These are phyloP conservation scores for Rhynchophorus ferrugineus DNA, from an alignment of 1,140 invertebrate genomes.

Conservation along the genomic window DNA sequence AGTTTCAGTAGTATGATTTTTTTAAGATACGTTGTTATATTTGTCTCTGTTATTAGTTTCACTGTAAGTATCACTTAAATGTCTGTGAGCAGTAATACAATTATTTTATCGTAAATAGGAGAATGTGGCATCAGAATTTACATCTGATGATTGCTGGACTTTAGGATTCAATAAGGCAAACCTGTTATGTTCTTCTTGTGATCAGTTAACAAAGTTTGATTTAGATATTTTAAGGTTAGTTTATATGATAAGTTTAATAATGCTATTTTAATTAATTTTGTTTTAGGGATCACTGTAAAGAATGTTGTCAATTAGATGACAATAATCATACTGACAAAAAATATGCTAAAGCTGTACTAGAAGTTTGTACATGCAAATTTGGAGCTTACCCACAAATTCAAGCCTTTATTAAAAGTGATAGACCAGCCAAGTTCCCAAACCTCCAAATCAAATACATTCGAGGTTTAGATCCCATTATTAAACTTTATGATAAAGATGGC, in stretches of 20 bases:
- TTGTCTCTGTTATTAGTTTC: background rate
- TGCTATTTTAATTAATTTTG: constrained; percentile 7
- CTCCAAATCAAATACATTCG: constrained; percentile 82
- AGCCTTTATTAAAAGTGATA: constrained; percentile 88
- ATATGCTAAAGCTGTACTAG: constrained; percentile 79
- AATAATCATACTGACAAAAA: constrained; percentile 54
- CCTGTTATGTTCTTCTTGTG: constrained; percentile 81
- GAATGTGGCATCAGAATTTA: constrained; percentile 47
- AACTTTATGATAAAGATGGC: constrained; percentile 74
- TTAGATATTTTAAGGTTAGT: constrained; percentile 55
- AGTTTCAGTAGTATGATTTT: too few species aligned
- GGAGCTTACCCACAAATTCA: constrained; percentile 93
- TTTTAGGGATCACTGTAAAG: constrained; percentile 62
- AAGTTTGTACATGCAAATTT: constrained; percentile 94
- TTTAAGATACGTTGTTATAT: background rate
- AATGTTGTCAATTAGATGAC: constrained; percentile 65
- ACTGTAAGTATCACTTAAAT: background rate
- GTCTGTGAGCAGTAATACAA: too few species aligned
- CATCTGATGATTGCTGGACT: constrained; percentile 74
- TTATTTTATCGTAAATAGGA: too few species aligned
- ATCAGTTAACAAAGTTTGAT: constrained; percentile 70
- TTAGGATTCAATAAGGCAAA: constrained; percentile 81
- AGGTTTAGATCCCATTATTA: constrained; percentile 87
- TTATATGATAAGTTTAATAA: constrained; percentile 5
- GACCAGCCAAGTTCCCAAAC: constrained; percentile 78